Evolutionary conservation across 2,888 invertebrate genomes (phyloP).

Genomic region (Cheilosia pagana): DNA sequence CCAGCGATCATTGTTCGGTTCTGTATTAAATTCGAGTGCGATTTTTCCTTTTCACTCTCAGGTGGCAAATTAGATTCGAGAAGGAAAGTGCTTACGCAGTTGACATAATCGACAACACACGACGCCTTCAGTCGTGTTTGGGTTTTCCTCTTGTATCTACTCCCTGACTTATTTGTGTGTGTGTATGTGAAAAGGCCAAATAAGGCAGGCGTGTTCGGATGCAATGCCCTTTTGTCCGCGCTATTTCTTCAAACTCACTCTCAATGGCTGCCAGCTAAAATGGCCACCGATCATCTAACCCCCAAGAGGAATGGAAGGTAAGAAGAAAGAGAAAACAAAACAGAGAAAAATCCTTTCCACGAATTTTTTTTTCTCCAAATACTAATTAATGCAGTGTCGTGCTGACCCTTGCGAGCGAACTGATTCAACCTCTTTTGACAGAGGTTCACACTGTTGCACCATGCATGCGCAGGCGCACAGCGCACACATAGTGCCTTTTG

Average conservation of each 20-base stretch:
- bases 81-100: slow-evolving; percentile 72
- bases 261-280: slow-evolving; percentile 40
- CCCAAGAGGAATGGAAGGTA: slow-evolving; percentile 6
- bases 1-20: slow-evolving; percentile 28
- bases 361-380: slow-evolving; percentile 50
- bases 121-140: slow-evolving; percentile 56
- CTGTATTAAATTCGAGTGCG: slow-evolving; percentile 18
- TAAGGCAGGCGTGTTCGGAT: slow-evolving; percentile 69
- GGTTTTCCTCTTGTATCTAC: slow-evolving; percentile 36
- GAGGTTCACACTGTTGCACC: slow-evolving; percentile 73
- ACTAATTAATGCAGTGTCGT: slow-evolving; percentile 75
- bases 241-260: slow-evolving; percentile 69
- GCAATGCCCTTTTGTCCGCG: slow-evolving; percentile 71
- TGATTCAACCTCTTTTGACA: slow-evolving; percentile 73
- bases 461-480: slow-evolving; percentile 30
- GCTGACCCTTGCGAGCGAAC: slow-evolving; percentile 71
- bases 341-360: slow-evolving; percentile 54
- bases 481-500: slow-evolving; percentile 7
- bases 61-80: slow-evolving; percentile 59
- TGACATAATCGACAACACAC: slow-evolving; percentile 73
- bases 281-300: background rate
- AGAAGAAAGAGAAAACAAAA: slow-evolving; percentile 6
- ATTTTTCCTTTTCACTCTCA: slow-evolving; percentile 35
- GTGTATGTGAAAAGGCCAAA: slow-evolving; percentile 63
- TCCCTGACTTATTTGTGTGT: background rate